Base-by-base conservation (phyloP, 2,888 invertebrate genomes). In the Machimus rusticus region DNA sequence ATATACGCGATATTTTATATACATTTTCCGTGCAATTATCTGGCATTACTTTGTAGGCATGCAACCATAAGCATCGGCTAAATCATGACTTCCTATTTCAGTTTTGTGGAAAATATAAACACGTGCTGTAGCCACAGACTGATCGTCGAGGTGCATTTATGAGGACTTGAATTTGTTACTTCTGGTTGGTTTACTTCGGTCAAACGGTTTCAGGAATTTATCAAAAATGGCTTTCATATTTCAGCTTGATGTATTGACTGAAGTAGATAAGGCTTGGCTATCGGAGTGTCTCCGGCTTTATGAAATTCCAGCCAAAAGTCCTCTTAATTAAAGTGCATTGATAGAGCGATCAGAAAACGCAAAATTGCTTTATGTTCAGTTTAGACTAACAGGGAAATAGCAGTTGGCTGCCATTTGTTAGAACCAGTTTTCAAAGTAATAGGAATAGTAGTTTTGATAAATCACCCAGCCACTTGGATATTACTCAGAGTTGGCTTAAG, bases 21-120 rank as follows among this genome's bases (percentile, higher is more conserved):
- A 55, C 55, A 55, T 74, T 76, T 76, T 37, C 76, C 12, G 8
- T 37, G 37, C 37, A 37, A 76, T 76, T 76, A 37, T n/a, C 76
- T n/a, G 37, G 76, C 76, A 76, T 76, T 76, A n/a, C 76, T 76
- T 76, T 76, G 37, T 37, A 76, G 76, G 34, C 76, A 76, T 76
- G 76, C 76, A 37, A 76, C 76, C 76, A 37, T 76, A 34, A 37
- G 76, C 76, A 76, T 34, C 34, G 9, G 14, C 31, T n/a, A 31
- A 76, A 76, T 76, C 76, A 76, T 76, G 76, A 76, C 76, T 76
- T 76, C 37, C 76, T 76, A 76, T 76, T 76, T 37, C n/a, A 34
- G 37, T 34, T 76, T 76, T 76, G 37, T 23, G 76, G 76, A 76
- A 76, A 76, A 37, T 37, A 16, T 16, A 34, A 76, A 76, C 76